Conservation (phyloP, 2,888 invertebrate species). For the Pyrrhosoma nymphula region DNA sequence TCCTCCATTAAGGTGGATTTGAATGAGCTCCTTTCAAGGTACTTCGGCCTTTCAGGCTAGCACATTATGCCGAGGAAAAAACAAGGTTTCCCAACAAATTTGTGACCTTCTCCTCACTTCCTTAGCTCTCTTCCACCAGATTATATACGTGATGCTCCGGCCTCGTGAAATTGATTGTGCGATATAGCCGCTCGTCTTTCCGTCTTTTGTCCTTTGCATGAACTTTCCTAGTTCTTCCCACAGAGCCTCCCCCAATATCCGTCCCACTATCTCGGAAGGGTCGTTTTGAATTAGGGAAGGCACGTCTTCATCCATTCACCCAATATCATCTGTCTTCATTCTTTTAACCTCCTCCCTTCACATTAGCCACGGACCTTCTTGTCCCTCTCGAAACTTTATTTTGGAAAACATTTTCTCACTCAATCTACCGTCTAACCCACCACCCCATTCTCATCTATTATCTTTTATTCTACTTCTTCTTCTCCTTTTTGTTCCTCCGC, state of each 20-base stretch:
- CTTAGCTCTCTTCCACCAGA: neutral
- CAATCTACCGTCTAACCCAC: neutral
- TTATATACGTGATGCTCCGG: neutral
- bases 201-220: neutral
- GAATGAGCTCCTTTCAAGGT: neutral
- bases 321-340: neutral
- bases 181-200: neutral
- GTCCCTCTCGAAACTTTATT: neutral
- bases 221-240: neutral
- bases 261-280: neutral
- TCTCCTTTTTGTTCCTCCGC: neutral
- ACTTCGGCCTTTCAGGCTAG: no score
- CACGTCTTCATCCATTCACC: neutral
- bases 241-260: neutral
- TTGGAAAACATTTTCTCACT: neutral
- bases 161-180: neutral
- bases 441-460: neutral
- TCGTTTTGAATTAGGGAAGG: neutral
- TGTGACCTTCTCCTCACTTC: no score
- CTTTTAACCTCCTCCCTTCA: neutral
- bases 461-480: neutral
- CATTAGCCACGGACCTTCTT: neutral
- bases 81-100: no score
- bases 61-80: no score
- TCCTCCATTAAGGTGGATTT: neutral